Evolutionary conservation across 1,140 invertebrate species (phyloP).

Genomic region (Aphis gossypii): DNA sequence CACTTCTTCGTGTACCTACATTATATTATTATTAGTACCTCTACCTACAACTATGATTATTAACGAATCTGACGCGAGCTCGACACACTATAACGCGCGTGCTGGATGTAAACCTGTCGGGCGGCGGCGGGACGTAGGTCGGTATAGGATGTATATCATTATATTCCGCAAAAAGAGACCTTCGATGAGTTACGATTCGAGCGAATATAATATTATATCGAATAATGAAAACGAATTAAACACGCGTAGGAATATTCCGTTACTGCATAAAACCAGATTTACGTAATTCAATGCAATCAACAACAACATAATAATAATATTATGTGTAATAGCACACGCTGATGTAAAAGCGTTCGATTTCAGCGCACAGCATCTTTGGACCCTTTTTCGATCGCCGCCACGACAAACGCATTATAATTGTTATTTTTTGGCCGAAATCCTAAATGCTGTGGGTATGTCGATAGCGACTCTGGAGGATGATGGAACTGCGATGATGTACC

Average conservation of each 20-base stretch:
- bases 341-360: not conserved
- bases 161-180: not conserved
- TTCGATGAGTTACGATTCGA: not conserved
- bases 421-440: not conserved
- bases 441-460: not conserved
- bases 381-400: not conserved
- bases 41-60: too few species aligned
- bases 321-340: not conserved
- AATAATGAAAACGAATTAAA: not conserved
- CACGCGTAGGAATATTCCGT: not conserved
- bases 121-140: not conserved
- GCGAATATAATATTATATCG: not conserved
- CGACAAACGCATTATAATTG: not conserved
- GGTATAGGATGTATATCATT: not conserved
- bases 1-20: not conserved
- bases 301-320: not conserved
- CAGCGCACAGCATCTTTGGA: not conserved
- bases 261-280: not conserved
- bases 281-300: conserved; percentile 4
- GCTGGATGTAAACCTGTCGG: not conserved
- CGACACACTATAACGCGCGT: not conserved
- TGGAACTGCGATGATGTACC: not conserved
- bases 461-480: not conserved
- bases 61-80: not conserved
- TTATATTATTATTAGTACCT: too few species aligned